Evolutionary conservation across 2,888 invertebrate species (phyloP).

Genomic region (Creontiades dilutus): DNA sequence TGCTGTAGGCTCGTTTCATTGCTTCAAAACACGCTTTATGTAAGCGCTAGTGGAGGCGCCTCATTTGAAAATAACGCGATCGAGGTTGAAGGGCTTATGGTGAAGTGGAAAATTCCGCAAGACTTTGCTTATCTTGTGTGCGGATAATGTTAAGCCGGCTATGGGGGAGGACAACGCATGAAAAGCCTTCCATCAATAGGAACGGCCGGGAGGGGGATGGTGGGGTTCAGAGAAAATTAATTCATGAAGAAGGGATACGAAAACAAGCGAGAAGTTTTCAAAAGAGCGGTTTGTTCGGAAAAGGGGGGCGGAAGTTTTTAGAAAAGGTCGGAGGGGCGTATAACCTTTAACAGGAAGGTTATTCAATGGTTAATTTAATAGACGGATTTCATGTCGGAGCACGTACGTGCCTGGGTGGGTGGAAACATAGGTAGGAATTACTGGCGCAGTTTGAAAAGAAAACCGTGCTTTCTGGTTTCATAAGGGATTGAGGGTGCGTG

Average conservation of each 20-base stretch:
- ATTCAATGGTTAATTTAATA: slow-evolving; percentile 39
- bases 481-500: neutral
- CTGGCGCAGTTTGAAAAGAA: neutral
- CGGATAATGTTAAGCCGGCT: slow-evolving; percentile 5
- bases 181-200: neutral
- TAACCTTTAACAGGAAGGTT: slow-evolving; percentile 25
- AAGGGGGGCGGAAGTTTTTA: slow-evolving; percentile 34
- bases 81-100: slow-evolving; percentile 12
- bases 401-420: neutral
- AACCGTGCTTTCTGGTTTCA: neutral
- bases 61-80: slow-evolving; percentile 21
- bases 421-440: slow-evolving; percentile 20
- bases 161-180: slow-evolving; percentile 19
- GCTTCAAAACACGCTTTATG: no score
- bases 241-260: slow-evolving; percentile 24
- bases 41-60: neutral
- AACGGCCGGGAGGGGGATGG: neutral
- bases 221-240: slow-evolving; percentile 3
- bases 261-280: slow-evolving; percentile 20
- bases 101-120: slow-evolving; percentile 8
- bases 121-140: slow-evolving; percentile 27
- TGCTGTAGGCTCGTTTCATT: no score
- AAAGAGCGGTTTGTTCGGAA: slow-evolving; percentile 27
- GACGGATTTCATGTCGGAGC: slow-evolving; percentile 19
- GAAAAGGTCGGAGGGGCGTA: slow-evolving; percentile 21